phyloP scores from a whole-genome alignment of 2,797 vertebrate species.

The Poecile montanus region DNA sequence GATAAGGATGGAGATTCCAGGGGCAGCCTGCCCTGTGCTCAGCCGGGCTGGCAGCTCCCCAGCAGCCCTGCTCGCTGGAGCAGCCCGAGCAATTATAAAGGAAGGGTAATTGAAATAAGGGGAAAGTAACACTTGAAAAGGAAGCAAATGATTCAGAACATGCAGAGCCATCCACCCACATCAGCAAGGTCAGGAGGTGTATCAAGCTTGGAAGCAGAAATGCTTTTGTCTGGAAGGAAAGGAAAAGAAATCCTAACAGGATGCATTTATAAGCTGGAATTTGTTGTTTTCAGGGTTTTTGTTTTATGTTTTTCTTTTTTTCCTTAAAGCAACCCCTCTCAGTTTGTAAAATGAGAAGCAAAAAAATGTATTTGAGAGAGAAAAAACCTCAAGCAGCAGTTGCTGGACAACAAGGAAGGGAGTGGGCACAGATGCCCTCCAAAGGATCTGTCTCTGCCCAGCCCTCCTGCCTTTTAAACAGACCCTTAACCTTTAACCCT shows the following conservation, averaged over 20 bases:
- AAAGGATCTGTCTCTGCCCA: neutral
- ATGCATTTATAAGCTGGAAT: constrained; percentile 10
- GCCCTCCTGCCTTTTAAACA: neutral
- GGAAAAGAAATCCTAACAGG: constrained; percentile 35
- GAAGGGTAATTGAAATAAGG: constrained; percentile 66
- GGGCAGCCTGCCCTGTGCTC: neutral
- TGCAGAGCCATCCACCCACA: constrained; percentile 63
- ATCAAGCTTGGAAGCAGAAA: constrained; percentile 41
- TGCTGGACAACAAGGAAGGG: neutral
- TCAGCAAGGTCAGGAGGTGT: constrained; percentile 35
- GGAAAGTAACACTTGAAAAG: constrained; percentile 54
- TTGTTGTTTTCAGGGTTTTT: neutral
- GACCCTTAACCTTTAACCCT: neutral
- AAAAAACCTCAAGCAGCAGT: neutral
- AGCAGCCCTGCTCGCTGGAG: neutral
- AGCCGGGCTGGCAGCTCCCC: neutral
- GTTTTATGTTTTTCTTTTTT: too few species aligned
- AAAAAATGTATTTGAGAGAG: neutral
- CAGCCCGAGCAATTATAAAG: constrained; percentile 42
- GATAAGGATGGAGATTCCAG: neutral
- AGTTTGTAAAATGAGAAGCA: neutral
- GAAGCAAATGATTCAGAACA: constrained; percentile 63
- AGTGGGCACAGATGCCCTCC: neutral
- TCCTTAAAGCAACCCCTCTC: neutral
- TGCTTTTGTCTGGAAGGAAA: constrained; percentile 35